Evolutionary conservation across 2,113 vertebrate genomes (phyloP), one percentile per base, ranked within the genome.

Genomic region (Cairina moschata): DNA sequence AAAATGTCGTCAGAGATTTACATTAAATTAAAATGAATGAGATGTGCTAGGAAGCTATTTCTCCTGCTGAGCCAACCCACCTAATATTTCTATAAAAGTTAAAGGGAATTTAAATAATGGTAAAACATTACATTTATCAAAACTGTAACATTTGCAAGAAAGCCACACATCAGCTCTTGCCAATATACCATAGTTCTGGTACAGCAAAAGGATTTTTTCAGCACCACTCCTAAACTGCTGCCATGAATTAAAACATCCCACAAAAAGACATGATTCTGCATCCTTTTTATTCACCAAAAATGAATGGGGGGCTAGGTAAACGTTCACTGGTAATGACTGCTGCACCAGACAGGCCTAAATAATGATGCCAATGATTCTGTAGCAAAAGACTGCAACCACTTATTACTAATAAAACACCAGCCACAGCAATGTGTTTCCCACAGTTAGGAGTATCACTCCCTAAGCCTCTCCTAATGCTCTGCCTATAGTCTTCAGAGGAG

Each of bases 91-190:
- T 86, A 17, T 36, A 74, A 76, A 93, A 94, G 80, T 89, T 92
- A 82, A 59, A 34, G 38, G 34, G 86, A 91, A 89, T 96, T 91
- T 96, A 93, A 96, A 79, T 80, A 79, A 95, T 42, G 76, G 60
- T 58, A 42, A 86, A 93, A 91, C 55, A 79, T 92, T 83, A 63
- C 83, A 96, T 96, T 63, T 66, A 91, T 95, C 95, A 95, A 73
- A 83, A 69, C 28, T 8, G 56, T 71, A 85, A 54, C 2, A 1
- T 31, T 11, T 2, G 7, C 1, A 2, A 81, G 73, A 74, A 68
- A 59, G 87, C 59, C 90, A 96, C 83, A 95, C 83, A 63, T 93
- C 94, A 96, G 80, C 75, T 67, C 7, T 1, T 34, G 93, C 79
- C 83, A 84, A 44, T 3, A 3, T 5, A 2, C 20, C 36, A 48